phyloP scores from a whole-genome alignment of 64 coral and sea anemone genomes.

The Dendronephthya gigantea region DNA sequence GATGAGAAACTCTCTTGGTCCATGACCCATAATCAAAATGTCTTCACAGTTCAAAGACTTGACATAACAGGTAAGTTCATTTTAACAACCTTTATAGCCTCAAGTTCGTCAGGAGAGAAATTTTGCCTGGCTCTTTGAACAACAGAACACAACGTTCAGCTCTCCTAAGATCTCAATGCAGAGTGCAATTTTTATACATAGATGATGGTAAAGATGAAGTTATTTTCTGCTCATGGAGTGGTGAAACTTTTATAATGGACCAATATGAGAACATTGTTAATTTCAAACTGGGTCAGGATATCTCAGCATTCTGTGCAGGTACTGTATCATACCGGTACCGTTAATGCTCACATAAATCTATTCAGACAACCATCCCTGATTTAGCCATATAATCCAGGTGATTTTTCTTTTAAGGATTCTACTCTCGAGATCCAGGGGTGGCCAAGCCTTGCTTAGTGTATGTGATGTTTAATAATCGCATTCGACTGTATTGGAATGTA shows the following conservation, averaged over 20 bases:
- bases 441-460: conserved; percentile 73
- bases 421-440: conserved; percentile 34
- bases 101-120: too few species aligned
- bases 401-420: conserved; percentile 29
- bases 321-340: too few species aligned
- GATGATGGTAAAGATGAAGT: conserved; percentile 73
- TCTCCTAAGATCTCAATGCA: too few species aligned
- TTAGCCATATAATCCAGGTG: too few species aligned
- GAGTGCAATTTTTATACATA: background rate
- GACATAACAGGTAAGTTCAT: background rate
- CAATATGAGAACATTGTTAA: conserved; percentile 60
- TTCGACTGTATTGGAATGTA: conserved; percentile 65
- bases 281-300: conserved; percentile 70
- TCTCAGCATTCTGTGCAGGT: conserved; percentile 62
- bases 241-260: conserved; percentile 67
- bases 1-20: background rate
- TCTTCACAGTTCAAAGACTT: background rate
- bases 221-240: conserved; percentile 63
- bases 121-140: too few species aligned
- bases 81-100: background rate
- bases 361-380: too few species aligned
- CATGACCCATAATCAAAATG: background rate
- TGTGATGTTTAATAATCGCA: conserved; percentile 72
- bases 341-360: too few species aligned
- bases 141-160: too few species aligned